Conservation (phyloP, 1,140 invertebrate species). For the Euglossa dilemma region DNA sequence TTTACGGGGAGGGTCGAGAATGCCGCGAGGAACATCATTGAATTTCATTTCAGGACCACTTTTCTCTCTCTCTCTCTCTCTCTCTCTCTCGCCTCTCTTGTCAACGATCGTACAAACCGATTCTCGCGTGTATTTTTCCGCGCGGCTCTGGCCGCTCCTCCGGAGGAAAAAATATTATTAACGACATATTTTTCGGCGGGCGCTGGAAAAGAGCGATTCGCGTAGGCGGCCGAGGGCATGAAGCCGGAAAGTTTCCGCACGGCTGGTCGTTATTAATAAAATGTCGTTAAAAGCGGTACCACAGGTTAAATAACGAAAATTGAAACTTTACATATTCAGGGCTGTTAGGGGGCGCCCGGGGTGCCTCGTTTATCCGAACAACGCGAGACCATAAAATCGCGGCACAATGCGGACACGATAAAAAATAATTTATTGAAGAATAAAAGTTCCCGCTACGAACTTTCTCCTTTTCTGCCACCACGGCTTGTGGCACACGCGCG, state of each 20-base stretch:
- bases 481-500: not conserved
- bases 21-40: conserved; percentile 61
- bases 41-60: conserved; percentile 59
- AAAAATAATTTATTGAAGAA: conserved; percentile 56
- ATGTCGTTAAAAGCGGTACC: conserved; percentile 56
- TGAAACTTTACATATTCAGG: conserved; percentile 55
- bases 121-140: not conserved
- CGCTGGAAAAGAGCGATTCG: not conserved
- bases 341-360: not conserved
- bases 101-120: conserved; percentile 13
- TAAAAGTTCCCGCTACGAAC: conserved; percentile 41
- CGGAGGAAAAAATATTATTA: conserved; percentile 37
- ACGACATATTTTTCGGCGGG: conserved; percentile 23
- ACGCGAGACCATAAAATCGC: conserved; percentile 44
- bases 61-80: too few relatives aligned
- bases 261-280: conserved; percentile 54
- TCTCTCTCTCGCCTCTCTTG: conserved; percentile 40
- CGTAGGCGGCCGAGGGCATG: not conserved
- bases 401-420: conserved; percentile 53
- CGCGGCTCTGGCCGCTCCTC: not conserved
- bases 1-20: conserved; percentile 62
- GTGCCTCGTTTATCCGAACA: conserved; percentile 48
- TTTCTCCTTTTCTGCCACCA: conserved; percentile 32
- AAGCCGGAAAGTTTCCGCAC: conserved; percentile 41
- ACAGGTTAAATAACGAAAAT: conserved; percentile 54